Evolutionary conservation across 2,797 vertebrate species (phyloP), one percentile per base, ranked within the genome.

Genomic region (Dendrocincla fuliginosa): DNA sequence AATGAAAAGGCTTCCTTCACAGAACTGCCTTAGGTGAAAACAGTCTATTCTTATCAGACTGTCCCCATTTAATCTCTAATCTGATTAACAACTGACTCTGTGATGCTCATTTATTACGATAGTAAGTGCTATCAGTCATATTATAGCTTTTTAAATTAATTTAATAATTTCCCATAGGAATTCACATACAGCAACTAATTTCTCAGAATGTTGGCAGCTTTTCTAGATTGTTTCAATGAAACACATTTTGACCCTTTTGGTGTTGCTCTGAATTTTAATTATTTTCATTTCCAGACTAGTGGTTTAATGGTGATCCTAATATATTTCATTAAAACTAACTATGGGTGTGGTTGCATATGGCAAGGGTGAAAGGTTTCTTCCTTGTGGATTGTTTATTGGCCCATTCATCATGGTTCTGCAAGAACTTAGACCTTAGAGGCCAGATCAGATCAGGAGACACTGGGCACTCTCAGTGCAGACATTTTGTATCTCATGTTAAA

Each of bases 211-310:
- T 7, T 82, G 74, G 47, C 81, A 89, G 59, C 35, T 93, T 91
- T 83, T 80, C 53, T 46, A n/a, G 82, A 74, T 35, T 46, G 11
- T 46, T 93, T 94, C 77, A 65, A 6, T 92, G 88, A 82, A 95
- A 89, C 42, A 74, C 13, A 0, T 89, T 73, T 56, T 89, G 71
- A 57, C 41, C n/a, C 27, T 49, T 83, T 64, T 85, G 52, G 69
- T 80, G 61, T 52, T 87, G 56, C 81, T 57, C 60, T 89, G 60
- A 67, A 79, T 91, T 90, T 76, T 84, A 93, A 76, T 85, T 96
- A 67, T 91, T 87, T 93, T 73, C 64, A 24, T 30, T 56, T 84
- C 33, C 52, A 39, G 47, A 63, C n/a, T 56, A 55, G 32, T 76
- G 15, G 9, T 69, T 87, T 87, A 84, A 93, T n/a, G 35, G 50